phyloP scores from a whole-genome alignment of 2,888 invertebrate genomes.

The Lasioglossum oenotherae region DNA sequence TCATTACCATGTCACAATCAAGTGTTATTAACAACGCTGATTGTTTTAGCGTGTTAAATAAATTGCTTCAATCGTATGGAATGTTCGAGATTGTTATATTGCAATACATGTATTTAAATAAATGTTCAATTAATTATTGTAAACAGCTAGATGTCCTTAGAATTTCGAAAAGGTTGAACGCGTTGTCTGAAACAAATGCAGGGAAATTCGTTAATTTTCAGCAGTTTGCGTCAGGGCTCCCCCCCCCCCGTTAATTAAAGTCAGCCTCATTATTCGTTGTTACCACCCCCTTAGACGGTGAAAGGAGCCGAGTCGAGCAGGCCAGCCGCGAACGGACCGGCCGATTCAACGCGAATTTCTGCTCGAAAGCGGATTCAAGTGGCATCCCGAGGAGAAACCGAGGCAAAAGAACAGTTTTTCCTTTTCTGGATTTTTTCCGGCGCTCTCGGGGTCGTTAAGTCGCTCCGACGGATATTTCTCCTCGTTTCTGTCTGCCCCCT shows the following conservation, averaged over 20 bases:
- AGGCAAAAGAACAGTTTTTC: slow-evolving; percentile 3
- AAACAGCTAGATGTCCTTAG: not conserved
- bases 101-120: not conserved
- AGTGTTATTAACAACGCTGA: not conserved
- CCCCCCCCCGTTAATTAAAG: slow-evolving; percentile 39
- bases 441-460: slow-evolving; percentile 12
- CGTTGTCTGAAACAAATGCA: not conserved
- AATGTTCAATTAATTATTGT: not conserved
- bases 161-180: not conserved
- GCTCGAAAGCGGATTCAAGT: slow-evolving; percentile 9
- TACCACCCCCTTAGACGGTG: slow-evolving; percentile 7
- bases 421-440: not conserved
- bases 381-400: not conserved
- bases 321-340: slow-evolving; percentile 39
- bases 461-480: slow-evolving; percentile 6
- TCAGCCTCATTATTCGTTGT: slow-evolving; percentile 46
- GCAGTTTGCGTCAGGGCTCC: not conserved
- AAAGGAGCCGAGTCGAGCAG: not conserved
- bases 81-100: not conserved
- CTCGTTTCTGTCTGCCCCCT: not conserved
- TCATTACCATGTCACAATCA: not conserved
- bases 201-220: not conserved
- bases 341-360: slow-evolving; percentile 40
- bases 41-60: not conserved
- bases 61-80: not conserved